phyloP scores from a whole-genome alignment of 2,113 vertebrate species.

The Daboia siamensis region DNA sequence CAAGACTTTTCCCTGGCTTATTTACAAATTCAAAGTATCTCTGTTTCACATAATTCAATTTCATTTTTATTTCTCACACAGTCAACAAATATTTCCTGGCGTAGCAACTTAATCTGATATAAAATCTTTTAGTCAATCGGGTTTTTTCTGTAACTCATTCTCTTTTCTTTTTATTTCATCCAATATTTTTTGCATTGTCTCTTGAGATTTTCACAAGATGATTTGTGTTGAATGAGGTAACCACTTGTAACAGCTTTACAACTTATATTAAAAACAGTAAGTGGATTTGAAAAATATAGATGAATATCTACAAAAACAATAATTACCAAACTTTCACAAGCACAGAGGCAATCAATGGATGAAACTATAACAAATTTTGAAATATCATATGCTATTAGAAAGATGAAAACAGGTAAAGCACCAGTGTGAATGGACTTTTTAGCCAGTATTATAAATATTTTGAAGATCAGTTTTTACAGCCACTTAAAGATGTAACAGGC shows the following conservation, averaged over 20 bases:
- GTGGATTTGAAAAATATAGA: not conserved
- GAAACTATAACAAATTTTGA: not conserved
- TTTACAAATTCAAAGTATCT: not conserved
- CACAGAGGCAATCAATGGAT: not conserved
- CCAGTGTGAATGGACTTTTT: not conserved
- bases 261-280: not conserved
- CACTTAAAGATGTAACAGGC: not conserved
- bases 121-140: not conserved
- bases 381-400: not conserved
- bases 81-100: not conserved
- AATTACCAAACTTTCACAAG: not conserved
- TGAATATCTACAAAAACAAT: not conserved
- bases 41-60: not conserved
- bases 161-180: not conserved
- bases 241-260: not conserved
- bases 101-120: not conserved
- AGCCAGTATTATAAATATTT: not conserved
- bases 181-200: not conserved
- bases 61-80: not conserved
- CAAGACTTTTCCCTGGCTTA: not conserved
- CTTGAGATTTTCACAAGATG: not conserved
- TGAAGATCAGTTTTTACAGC: not conserved
- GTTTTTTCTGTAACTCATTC: not conserved
- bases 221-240: not conserved
- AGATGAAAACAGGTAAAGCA: not conserved